Base-by-base conservation (phyloP, 2,113 vertebrate genomes). In the Clarias macrocephalus region DNA sequence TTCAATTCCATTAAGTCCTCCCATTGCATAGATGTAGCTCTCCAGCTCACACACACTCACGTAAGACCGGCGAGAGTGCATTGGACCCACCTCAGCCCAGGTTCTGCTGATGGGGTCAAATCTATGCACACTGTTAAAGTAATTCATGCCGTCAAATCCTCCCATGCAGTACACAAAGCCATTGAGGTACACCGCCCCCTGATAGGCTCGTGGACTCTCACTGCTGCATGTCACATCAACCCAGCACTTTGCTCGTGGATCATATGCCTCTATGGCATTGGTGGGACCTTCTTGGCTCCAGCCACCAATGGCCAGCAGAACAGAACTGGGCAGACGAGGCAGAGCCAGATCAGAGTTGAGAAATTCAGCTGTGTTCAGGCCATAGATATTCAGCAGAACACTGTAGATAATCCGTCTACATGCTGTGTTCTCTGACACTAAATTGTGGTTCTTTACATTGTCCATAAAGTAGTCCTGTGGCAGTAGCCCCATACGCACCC, bases 21-120 rank as follows among this genome's bases (percentile, higher is more conserved):
- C 97, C 94, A 97, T 95, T 92, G 96, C 96, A 0, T 97, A 97
- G 91, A 97, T 95, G 82, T 91, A 92, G 48, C 91, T 83, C 28
- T 94, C 84, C 56, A 96, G 94, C 7, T 95, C 92, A 0, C 94
- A 85, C 33, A 97, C 95, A 0, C 96, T 97, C 77, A 97, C 93
- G 0, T 96, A 96, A 91, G 96, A 96, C 57, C 96, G 94, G 33
- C 93, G 90, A 0, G 93, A 94, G 89, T 97, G 94, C 96, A 97
- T 97, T 23, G 96, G 96, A 0, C 96, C 94, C 1, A 96, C 96
- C 90, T 96, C 92, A 81, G 94, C 48, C 48, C 48, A 48, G 48
- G 48, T 48, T 48, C 48, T 48, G 48, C 48, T 48, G 6, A 48
- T 48, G 48, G 48, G 48, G 48, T 48, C 48, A 48, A 48, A 48